Percentiles rank a stretch among this genome's conserved stretches.
phyloP scores from a whole-genome alignment of 2,888 invertebrate genomes.

The Lacanobia wlatinum region DNA sequence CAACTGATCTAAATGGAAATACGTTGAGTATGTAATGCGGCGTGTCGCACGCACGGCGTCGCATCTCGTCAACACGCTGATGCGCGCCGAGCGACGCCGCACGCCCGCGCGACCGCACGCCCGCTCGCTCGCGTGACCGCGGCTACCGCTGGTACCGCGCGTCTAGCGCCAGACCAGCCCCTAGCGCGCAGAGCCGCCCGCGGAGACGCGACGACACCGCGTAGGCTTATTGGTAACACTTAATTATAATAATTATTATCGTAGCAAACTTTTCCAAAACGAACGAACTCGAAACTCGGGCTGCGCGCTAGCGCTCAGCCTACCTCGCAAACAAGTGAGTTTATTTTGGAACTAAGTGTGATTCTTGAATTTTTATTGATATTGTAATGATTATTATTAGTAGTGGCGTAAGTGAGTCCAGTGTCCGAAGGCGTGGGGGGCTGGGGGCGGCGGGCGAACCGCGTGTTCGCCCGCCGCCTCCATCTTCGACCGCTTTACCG shows the following conservation, averaged over 20 bases:
- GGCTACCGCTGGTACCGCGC: constrained; percentile 64
- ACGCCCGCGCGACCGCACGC: constrained; percentile 54
- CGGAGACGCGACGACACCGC: constrained; percentile 88
- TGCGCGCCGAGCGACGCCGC: constrained; percentile 49
- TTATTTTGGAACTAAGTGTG: constrained; percentile 94
- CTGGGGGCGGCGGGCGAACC: constrained; percentile 73
- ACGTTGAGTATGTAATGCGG: constrained; percentile 58
- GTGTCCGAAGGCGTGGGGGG: constrained; percentile 79
- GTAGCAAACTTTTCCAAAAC: constrained; percentile 91
- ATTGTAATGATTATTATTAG: constrained; percentile 91
- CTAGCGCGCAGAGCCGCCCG: constrained; percentile 78
- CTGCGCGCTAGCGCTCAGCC: constrained; percentile 91
- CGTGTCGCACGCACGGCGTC: constrained; percentile 62
- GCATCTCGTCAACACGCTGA: constrained; percentile 61
- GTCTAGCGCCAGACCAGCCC: constrained; percentile 54
- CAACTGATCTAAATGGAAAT: constrained; percentile 60
- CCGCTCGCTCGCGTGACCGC: constrained; percentile 57
- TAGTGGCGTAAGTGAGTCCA: constrained; percentile 89
- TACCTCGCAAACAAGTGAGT: constrained; percentile 94
- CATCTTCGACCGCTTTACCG: constrained; percentile 82
- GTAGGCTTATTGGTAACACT: constrained; percentile 90
- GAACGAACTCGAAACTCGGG: constrained; percentile 92
- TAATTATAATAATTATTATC: constrained; percentile 90
- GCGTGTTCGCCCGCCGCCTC: constrained; percentile 70
- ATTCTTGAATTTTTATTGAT: constrained; percentile 93